Conservation (phyloP, 2,797 vertebrate species). For the Poeciliopsis turneri region DNA sequence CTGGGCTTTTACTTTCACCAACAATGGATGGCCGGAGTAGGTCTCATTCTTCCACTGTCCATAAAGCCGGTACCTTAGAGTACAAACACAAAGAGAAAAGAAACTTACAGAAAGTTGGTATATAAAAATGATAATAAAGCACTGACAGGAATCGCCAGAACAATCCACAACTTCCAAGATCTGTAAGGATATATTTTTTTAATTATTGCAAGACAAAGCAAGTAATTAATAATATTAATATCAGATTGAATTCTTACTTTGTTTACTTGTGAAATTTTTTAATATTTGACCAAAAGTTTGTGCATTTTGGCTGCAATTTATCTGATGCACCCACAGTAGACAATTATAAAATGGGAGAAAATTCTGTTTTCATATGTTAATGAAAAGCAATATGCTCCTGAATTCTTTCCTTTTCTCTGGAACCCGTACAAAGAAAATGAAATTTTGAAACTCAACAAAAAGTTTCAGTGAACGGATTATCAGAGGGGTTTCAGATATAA, state of each 20-base stretch:
- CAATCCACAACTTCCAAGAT: not conserved
- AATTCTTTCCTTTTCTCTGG: not conserved
- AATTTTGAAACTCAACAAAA: not conserved
- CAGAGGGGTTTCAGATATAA: not conserved
- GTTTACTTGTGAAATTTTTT: not conserved
- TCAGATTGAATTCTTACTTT: not conserved
- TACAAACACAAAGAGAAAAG: not conserved
- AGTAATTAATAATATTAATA: not conserved
- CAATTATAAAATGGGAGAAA: not conserved
- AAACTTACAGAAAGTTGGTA: not conserved
- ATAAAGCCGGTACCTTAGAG: constrained; percentile 92
- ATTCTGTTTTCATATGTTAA: not conserved
- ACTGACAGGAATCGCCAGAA: not conserved
- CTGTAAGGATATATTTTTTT: not conserved
- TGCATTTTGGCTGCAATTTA: not conserved
- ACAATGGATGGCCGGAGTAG: constrained; percentile 91
- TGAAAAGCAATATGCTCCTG: not conserved
- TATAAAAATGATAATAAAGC: not conserved
- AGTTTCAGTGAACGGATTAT: not conserved
- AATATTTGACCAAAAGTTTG: not conserved
- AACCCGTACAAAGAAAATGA: not conserved
- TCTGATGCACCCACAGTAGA: not conserved
- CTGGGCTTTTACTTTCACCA: constrained; percentile 98
- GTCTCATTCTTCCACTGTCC: constrained; percentile 99
- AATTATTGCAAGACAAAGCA: not conserved